Evolutionary conservation across 2,888 invertebrate genomes (phyloP).

Genomic region (Meta bourneti): DNA sequence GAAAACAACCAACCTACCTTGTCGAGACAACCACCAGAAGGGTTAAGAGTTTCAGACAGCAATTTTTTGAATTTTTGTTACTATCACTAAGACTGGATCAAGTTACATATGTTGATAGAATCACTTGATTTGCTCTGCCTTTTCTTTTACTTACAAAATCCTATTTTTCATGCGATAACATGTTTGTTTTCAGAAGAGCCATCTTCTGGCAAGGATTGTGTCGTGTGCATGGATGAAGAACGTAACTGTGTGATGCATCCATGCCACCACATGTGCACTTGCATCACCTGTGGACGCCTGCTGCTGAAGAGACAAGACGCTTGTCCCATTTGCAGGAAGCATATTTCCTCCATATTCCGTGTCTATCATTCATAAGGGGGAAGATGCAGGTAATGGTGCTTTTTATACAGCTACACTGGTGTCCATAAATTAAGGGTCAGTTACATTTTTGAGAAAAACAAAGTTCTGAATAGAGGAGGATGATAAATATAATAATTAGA

Average conservation of each 20-base stretch:
- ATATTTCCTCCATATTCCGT: conserved; percentile 81
- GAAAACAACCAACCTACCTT: too few relatives aligned
- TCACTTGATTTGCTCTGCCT: too few relatives aligned
- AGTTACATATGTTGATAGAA: too few relatives aligned
- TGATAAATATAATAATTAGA: too few relatives aligned
- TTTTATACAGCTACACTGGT: too few relatives aligned
- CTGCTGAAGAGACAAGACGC: conserved; percentile 81
- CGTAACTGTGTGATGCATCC: conserved; percentile 82
- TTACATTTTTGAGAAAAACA: too few relatives aligned
- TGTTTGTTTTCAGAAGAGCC: conserved; percentile 45
- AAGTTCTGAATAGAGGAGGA: too few relatives aligned
- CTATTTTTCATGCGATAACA: not conserved
- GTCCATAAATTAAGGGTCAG: too few relatives aligned
- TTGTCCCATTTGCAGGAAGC: conserved; percentile 82
- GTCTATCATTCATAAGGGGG: conserved; percentile 80
- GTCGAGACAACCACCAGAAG: too few relatives aligned
- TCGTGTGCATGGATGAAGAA: conserved; percentile 82
- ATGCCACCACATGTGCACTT: conserved; percentile 82
- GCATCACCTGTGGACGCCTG: conserved; percentile 81
- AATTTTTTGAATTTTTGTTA: too few relatives aligned
- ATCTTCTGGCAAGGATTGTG: conserved; percentile 80
- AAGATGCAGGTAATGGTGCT: not conserved
- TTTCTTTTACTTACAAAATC: not conserved
- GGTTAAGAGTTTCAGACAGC: too few relatives aligned
- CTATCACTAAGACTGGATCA: too few relatives aligned